Conservation (phyloP, 2,113 vertebrate genomes). For the Rhodinocichla rosea region DNA sequence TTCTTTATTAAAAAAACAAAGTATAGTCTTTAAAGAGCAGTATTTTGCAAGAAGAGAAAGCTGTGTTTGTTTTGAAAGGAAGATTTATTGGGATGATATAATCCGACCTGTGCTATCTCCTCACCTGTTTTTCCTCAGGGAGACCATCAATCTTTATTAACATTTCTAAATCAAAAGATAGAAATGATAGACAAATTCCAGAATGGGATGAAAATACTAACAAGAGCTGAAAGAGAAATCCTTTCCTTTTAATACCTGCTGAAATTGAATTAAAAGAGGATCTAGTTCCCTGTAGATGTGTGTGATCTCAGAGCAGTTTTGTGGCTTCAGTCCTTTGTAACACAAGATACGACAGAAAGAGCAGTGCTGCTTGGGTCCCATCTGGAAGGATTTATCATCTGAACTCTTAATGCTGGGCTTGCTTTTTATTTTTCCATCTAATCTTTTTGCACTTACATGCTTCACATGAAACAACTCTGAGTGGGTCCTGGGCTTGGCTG, state of each 20-base stretch:
- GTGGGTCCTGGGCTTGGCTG: background rate
- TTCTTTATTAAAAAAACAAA: conserved; percentile 40
- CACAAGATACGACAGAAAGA: background rate
- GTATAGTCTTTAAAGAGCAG: background rate
- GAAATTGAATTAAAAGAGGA: background rate
- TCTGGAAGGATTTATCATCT: conserved; percentile 19
- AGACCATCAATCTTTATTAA: conserved; percentile 68
- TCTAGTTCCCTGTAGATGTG: background rate
- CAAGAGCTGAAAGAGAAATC: background rate
- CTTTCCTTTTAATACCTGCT: conserved; percentile 19
- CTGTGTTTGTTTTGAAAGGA: conserved; percentile 67
- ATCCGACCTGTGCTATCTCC: conserved; percentile 47
- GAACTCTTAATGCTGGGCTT: background rate
- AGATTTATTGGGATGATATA: conserved; percentile 71
- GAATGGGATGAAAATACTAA: conserved; percentile 51
- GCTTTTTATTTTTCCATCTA: background rate
- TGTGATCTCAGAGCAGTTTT: background rate
- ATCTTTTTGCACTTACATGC: background rate
- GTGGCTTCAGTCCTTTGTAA: conserved; percentile 12
- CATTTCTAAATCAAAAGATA: conserved; percentile 59
- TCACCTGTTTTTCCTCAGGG: conserved; percentile 79
- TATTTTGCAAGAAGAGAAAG: conserved; percentile 56
- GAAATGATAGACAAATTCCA: conserved; percentile 71
- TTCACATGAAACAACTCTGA: background rate
- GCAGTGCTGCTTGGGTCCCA: background rate